A percentile compares a stretch with the other conserved stretches of the same genome.
Conservation (phyloP, 2,113 vertebrate genomes). For the Gymnocephalus cernua region DNA sequence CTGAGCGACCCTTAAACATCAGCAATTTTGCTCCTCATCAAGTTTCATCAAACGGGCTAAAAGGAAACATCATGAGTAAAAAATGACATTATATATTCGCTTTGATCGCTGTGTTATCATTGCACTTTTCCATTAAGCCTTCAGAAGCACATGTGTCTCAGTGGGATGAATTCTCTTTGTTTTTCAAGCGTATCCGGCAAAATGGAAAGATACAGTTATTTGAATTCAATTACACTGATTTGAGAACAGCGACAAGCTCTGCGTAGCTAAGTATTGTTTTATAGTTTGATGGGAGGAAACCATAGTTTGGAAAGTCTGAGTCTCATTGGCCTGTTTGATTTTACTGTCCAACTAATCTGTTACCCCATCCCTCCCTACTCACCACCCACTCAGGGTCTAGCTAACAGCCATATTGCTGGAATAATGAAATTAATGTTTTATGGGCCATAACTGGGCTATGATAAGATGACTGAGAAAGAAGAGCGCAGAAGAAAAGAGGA, state of each 20-base stretch:
- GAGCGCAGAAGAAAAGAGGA: slow-evolving; percentile 24
- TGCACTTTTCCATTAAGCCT: slow-evolving; percentile 30
- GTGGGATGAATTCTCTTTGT: slow-evolving; percentile 22
- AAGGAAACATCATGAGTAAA: slow-evolving; percentile 8
- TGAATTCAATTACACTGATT: slow-evolving; percentile 34
- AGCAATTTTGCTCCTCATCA: slow-evolving; percentile 27
- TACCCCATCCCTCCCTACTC: slow-evolving; percentile 24
- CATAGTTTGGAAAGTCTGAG: slow-evolving; percentile 14
- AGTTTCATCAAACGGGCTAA: slow-evolving; percentile 2
- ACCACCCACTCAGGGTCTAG: slow-evolving; percentile 29
- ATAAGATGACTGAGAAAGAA: slow-evolving; percentile 59
- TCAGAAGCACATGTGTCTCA: background rate
- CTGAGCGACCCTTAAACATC: slow-evolving; percentile 7
- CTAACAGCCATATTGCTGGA: slow-evolving; percentile 65
- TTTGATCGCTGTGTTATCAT: slow-evolving; percentile 32
- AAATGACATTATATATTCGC: slow-evolving; percentile 10
- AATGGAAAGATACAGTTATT: slow-evolving; percentile 24
- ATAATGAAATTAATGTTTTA: slow-evolving; percentile 82
- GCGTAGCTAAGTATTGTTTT: background rate
- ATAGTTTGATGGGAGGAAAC: slow-evolving; percentile 14
- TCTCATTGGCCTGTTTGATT: slow-evolving; percentile 40
- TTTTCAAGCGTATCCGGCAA: background rate
- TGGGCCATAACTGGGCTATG: slow-evolving; percentile 73
- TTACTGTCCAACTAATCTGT: slow-evolving; percentile 53
- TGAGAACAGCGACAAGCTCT: background rate